Evolutionary conservation across 1,140 invertebrate species (phyloP), one percentile per base, ranked within the genome.

Genomic region (Temnothorax curvispinosus): DNA sequence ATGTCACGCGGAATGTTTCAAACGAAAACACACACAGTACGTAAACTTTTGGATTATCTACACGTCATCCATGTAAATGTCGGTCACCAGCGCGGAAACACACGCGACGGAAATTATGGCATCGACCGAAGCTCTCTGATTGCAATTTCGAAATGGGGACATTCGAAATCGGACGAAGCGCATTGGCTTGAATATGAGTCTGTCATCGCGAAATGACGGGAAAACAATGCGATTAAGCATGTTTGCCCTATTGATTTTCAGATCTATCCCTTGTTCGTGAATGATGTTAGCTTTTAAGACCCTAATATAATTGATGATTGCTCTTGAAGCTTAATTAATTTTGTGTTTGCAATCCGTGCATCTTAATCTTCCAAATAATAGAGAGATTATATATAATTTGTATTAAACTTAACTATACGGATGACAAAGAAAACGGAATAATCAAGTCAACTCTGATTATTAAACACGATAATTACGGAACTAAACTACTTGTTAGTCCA

Each of bases 91-190:
- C 0, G 47, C 38, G 52, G 77, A 80, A 80, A 69, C 62, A 41
- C 44, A 32, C 62, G 60, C 11, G 35, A 54, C 62, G 77, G 62
- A 80, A 80, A 80, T 80, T 69, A 69, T 69, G 47, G 47, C 35
- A 38, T 69, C 47, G 62, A 80, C 32, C 47, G 35, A 32, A 54
- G 62, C 62, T 13, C 77, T 41, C 35, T 69, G 77, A 80, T 80
- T 80, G 77, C 77, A 67, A 80, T 80, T 80, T 80, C 47, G 77
- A 67, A 80, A 69, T 80, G 38, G 47, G 77, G 62, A 21, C 77
- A 54, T 62, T 80, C 47, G 47, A 54, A 54, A 69, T 80, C 47
- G 47, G 47, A 67, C 76, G 18, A 54, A 52, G 32, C 32, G 35
- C 35, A 13, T 3, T 21, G 27, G 18, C 44, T n/a, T 21, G 44